Evolutionary conservation across 2,113 vertebrate species (phyloP), one percentile per base, ranked within the genome.

Genomic region (Aegotheles bennettii): DNA sequence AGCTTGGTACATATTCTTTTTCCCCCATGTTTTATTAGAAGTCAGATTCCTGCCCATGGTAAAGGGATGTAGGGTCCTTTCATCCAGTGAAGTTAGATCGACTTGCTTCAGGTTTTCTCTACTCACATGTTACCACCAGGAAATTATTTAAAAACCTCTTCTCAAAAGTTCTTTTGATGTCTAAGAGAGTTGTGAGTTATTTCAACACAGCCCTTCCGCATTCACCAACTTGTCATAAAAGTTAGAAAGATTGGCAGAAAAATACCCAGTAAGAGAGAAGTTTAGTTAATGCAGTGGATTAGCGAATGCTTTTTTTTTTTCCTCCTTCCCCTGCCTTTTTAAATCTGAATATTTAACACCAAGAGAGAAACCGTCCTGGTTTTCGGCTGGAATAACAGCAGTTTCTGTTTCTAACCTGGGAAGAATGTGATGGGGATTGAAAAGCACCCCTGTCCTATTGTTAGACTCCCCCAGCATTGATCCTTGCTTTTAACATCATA

Each of bases 401-500:
- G 98, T 98, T 98, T 98, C 98, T 98, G 98, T 98, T 98, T 98
- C 98, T 98, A 98, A 98, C 98, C 98, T 98, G 97, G 97, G 98
- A 98, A 98, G 98, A 98, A 98, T 98, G 98, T 95, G 96, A 96
- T 96, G 90, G 96, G 97, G 96, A 94, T 97, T 97, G 97, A 98
- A 98, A 98, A 98, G 98, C 97, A 97, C 97, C 98, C 97, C 97
- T 94, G 96, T 93, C 96, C 98, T 97, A 98, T 98, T 98, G 98
- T 98, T 97, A 97, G 95, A 90, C 97, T 98, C 98, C 97, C 97
- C 95, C 86, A 90, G 97, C 98, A 97, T 96, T 98, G 98, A 98
- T 98, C 98, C 98, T 96, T 96, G 98, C 98, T 98, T 98, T 98
- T 98, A 98, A 98, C 98, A 98, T 98, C 98, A 98, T 98, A 98